Conservation (phyloP, 2,888 invertebrate species). For the Rotaria macrura region DNA sequence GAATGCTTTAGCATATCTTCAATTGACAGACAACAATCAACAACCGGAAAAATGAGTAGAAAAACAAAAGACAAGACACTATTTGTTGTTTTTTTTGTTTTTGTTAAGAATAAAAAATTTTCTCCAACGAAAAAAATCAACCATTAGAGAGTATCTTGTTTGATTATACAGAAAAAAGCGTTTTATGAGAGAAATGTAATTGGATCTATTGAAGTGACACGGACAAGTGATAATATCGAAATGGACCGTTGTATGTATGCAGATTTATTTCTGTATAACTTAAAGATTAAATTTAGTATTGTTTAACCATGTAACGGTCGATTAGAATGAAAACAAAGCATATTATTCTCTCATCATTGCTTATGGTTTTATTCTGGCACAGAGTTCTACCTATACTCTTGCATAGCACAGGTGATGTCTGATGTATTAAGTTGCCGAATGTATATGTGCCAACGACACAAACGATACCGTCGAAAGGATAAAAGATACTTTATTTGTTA, state of each 20-base stretch:
- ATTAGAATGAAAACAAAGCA: neutral
- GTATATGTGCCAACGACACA: neutral
- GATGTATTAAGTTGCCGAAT: neutral
- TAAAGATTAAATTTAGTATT: neutral
- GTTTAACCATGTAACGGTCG: neutral
- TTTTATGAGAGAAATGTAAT: too few species aligned
- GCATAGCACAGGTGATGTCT: neutral
- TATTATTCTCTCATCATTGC: neutral
- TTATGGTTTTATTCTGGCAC: conserved; percentile 7
- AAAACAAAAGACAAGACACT: neutral
- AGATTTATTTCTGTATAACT: too few species aligned
- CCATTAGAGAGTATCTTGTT: neutral
- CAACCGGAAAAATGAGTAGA: neutral
- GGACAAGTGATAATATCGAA: too few species aligned
- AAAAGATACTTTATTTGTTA: conserved; percentile 11
- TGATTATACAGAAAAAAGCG: neutral
- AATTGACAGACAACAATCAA: neutral
- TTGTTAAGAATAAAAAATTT: neutral
- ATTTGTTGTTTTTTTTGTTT: neutral
- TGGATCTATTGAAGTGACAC: too few species aligned
- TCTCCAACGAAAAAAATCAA: neutral
- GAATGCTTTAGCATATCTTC: neutral
- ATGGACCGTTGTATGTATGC: too few species aligned
- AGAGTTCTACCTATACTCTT: neutral
- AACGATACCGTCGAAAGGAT: neutral